These are phyloP conservation scores for Acrossocheilus fasciatus DNA, from an alignment of 2,797 vertebrate species.

Conservation along the genomic window DNA sequence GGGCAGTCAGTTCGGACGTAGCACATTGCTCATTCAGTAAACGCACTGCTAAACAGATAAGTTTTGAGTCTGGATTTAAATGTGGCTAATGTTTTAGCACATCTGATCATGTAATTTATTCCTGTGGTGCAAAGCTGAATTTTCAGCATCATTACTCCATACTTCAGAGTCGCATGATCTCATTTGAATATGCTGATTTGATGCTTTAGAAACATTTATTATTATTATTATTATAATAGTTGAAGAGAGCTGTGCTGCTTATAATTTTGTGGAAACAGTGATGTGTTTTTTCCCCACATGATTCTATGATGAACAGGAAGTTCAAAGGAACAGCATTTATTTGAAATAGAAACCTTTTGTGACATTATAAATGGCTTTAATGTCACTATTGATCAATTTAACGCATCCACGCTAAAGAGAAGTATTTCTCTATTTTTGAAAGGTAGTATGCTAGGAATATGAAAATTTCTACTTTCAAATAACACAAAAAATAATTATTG, in stretches of 20 bases:
- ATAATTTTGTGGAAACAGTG: too few species aligned
- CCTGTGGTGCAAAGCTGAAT: background rate
- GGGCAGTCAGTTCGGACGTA: too few species aligned
- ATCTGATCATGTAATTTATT: background rate
- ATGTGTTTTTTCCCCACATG: too few species aligned
- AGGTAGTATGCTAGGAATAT: background rate
- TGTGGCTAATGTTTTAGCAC: too few species aligned
- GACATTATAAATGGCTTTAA: background rate
- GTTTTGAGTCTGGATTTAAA: too few species aligned
- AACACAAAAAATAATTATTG: background rate
- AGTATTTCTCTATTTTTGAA: background rate
- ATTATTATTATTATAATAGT: background rate
- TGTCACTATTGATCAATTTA: slow-evolving; percentile 19
- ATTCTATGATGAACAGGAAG: too few species aligned
- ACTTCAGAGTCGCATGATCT: background rate
- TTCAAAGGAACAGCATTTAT: too few species aligned
- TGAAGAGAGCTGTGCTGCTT: background rate
- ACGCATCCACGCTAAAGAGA: background rate
- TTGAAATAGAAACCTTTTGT: background rate
- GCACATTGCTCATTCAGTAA: too few species aligned
- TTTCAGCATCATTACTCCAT: background rate
- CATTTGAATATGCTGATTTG: background rate
- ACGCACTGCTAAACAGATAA: too few species aligned
- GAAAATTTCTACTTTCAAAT: background rate
- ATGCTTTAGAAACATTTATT: background rate